These are phyloP conservation scores for Euleptes europaea DNA, from an alignment of 2,113 vertebrate genomes.

Conservation along the genomic window DNA sequence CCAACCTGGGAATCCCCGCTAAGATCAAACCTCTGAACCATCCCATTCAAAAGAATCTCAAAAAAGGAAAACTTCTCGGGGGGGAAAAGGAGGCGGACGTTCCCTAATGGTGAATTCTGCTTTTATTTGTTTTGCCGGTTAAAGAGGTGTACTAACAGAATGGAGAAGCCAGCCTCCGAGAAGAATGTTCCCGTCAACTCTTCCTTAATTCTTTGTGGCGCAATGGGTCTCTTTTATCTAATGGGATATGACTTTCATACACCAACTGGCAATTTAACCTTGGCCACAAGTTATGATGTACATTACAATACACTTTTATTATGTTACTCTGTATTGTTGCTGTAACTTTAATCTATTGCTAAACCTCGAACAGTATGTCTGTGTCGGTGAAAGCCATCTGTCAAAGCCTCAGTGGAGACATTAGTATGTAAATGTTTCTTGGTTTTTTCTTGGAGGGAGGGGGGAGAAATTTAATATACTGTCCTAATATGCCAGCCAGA, in stretches of 20 bases:
- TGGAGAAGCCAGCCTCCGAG: conserved; percentile 74
- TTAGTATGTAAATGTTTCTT: conserved; percentile 85
- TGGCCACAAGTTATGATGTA: conserved; percentile 83
- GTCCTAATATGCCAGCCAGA: conserved; percentile 80
- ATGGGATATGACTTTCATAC: conserved; percentile 80
- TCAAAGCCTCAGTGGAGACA: conserved; percentile 83
- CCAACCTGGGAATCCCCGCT: background rate
- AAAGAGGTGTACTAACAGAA: conserved; percentile 55
- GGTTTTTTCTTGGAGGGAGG: conserved; percentile 75
- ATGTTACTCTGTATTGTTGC: conserved; percentile 81
- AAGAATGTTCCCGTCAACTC: conserved; percentile 75
- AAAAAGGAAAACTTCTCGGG: background rate
- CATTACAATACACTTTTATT: conserved; percentile 83
- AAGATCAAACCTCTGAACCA: background rate
- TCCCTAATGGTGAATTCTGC: background rate
- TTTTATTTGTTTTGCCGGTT: conserved; percentile 37
- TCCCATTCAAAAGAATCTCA: background rate
- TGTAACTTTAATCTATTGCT: conserved; percentile 83
- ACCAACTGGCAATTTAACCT: conserved; percentile 83
- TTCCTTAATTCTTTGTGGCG: conserved; percentile 74
- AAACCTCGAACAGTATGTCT: conserved; percentile 80
- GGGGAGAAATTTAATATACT: conserved; percentile 81
- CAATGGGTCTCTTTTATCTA: conserved; percentile 77
- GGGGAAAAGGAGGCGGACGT: background rate
- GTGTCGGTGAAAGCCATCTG: conserved; percentile 82